A percentile compares a stretch with the other conserved stretches of the same genome.
Conservation (phyloP, 2,113 vertebrate species). For the Lophura nycthemera region DNA sequence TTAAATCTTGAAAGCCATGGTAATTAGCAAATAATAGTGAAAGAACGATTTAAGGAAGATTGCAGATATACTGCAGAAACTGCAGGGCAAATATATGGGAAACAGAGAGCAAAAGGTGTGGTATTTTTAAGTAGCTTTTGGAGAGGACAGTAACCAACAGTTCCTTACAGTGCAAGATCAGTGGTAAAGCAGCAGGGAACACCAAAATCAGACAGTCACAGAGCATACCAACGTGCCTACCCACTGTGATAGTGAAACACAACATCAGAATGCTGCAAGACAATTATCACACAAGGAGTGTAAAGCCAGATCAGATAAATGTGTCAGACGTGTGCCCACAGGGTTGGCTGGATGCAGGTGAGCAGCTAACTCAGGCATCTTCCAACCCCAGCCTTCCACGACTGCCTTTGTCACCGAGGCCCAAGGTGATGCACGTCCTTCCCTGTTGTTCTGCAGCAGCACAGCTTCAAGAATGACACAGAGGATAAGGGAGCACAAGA, state of each 20-base stretch:
- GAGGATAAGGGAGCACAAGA: fast-evolving
- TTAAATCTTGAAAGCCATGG: not conserved
- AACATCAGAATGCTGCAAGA: not conserved
- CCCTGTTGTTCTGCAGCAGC: not conserved
- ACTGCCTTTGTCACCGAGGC: not conserved
- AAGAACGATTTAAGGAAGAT: not conserved
- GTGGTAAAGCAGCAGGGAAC: not conserved
- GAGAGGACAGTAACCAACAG: not conserved
- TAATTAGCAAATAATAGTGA: not conserved
- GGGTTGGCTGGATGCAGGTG: fast-evolving
- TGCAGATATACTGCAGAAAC: not conserved
- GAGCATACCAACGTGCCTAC: not conserved
- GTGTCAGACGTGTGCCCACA: fast-evolving
- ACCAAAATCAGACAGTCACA: not conserved
- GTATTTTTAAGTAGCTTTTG: not conserved
- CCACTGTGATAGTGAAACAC: not conserved
- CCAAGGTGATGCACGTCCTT: fast-evolving
- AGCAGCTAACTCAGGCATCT: not conserved
- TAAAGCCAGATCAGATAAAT: not conserved
- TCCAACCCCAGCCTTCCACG: not conserved
- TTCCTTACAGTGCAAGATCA: not conserved
- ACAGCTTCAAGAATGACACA: not conserved
- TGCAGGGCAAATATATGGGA: not conserved
- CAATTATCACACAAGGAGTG: not conserved
- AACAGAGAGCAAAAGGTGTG: not conserved